These are phyloP conservation scores for Erpobdella octoculata DNA, from an alignment of 2,888 invertebrate species.

Conservation along the genomic window DNA sequence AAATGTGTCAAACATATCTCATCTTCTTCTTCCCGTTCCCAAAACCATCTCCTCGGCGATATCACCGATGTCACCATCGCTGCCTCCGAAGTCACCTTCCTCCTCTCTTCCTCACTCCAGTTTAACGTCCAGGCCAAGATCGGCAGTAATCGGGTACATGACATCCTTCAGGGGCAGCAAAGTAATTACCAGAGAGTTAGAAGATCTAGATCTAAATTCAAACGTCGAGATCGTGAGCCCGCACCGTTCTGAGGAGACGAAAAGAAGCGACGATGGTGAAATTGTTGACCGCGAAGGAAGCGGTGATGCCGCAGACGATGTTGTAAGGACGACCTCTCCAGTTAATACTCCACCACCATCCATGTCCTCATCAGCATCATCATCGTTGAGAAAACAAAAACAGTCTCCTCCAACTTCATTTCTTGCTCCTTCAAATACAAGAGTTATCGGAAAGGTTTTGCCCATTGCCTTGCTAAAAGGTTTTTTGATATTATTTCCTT, in stretches of 20 bases:
- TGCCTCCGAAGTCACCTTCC: too few relatives aligned
- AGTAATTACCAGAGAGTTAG: neutral
- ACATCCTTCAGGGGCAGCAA: neutral
- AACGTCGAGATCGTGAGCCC: too few relatives aligned
- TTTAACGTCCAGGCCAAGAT: neutral
- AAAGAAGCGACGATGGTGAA: neutral
- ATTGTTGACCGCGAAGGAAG: neutral
- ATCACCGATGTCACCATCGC: neutral
- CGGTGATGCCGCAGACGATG: too few relatives aligned
- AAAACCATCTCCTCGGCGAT: neutral
- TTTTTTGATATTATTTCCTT: too few relatives aligned
- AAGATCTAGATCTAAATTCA: too few relatives aligned
- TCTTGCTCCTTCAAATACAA: constrained; percentile 4
- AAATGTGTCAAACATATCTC: neutral
- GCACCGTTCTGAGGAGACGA: neutral
- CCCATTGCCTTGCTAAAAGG: neutral
- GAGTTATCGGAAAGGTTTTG: neutral
- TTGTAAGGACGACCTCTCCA: neutral
- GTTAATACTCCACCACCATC: neutral
- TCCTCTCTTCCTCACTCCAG: too few relatives aligned
- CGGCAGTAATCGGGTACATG: neutral
- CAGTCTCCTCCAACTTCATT: neutral
- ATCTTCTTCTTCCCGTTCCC: neutral
- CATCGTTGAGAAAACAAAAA: neutral
- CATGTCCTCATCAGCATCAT: neutral